These are phyloP conservation scores for Nephrotoma guestfalica DNA, from an alignment of 2,888 invertebrate genomes.

Conservation along the genomic window DNA sequence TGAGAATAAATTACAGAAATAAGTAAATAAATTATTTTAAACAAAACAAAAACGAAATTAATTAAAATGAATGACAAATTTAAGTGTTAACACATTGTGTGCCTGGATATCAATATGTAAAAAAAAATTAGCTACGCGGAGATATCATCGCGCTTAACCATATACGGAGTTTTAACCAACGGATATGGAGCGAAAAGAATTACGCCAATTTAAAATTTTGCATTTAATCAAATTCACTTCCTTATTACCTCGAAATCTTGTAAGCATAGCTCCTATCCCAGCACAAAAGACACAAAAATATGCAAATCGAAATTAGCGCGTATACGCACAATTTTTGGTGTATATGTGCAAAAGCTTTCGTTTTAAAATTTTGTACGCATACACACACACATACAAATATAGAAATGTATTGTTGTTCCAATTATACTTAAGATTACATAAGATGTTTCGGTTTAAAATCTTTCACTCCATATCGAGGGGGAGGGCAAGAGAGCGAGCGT, in stretches of 20 bases:
- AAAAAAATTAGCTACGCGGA: too few species aligned
- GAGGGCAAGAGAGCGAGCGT: background rate
- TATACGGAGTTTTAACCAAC: too few species aligned
- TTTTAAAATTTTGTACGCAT: background rate
- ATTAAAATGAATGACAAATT: background rate
- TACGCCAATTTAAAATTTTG: background rate
- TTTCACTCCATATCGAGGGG: background rate
- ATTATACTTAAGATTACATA: background rate
- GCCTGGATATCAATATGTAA: background rate
- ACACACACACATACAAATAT: background rate
- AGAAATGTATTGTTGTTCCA: background rate
- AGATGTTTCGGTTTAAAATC: background rate
- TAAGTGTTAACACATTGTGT: background rate
- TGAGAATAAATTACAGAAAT: background rate
- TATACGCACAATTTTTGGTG: background rate
- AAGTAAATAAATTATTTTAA: background rate
- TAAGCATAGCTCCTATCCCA: too few species aligned
- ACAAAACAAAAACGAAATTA: background rate
- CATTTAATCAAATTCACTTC: background rate
- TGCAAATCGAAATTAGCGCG: background rate
- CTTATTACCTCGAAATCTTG: background rate
- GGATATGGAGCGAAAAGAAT: background rate
- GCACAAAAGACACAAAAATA: too few species aligned
- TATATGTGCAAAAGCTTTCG: background rate
- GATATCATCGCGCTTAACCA: too few species aligned